Conservation (phyloP, 1,140 invertebrate genomes). For the Zaprionus inermis region DNA sequence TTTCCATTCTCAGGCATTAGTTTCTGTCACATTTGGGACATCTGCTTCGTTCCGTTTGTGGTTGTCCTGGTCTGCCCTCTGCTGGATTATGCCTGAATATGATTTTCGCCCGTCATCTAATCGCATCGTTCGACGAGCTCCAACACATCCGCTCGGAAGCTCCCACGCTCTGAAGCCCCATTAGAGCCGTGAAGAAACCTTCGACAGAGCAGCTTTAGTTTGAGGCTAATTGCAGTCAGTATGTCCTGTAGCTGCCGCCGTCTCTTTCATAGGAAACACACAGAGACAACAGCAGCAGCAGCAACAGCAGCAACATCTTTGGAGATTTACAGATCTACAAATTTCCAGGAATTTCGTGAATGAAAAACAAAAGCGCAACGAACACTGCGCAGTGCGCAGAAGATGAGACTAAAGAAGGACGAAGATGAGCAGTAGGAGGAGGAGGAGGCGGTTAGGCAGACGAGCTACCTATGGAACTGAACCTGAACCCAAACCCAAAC, state of each 20-base stretch:
- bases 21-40: conserved; percentile 61
- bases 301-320: conserved; percentile 39
- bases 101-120: conserved; percentile 29
- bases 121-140: neutral
- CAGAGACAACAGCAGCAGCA: conserved; percentile 1
- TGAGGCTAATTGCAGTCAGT: conserved; percentile 62
- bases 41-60: conserved; percentile 51
- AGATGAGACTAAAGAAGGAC: conserved; percentile 11
- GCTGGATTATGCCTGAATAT: conserved; percentile 34
- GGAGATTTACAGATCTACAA: conserved; percentile 79
- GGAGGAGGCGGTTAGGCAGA: conserved; percentile 30
- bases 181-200: conserved; percentile 12
- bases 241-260: conserved; percentile 50
- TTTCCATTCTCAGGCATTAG: conserved; percentile 43
- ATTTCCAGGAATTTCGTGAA: conserved; percentile 78
- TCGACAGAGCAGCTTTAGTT: conserved; percentile 17
- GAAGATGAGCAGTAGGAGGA: neutral
- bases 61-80: conserved; percentile 6
- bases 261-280: conserved; percentile 71
- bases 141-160: too few relatives aligned
- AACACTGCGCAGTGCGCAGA: conserved; percentile 27
- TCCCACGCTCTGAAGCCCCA: conserved; percentile 58
- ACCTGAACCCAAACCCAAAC: conserved; percentile 52
- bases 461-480: conserved; percentile 62
- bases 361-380: conserved; percentile 79